Evolutionary conservation across 2,113 vertebrate genomes (phyloP).

Genomic region (Drymodes brunneopygia): DNA sequence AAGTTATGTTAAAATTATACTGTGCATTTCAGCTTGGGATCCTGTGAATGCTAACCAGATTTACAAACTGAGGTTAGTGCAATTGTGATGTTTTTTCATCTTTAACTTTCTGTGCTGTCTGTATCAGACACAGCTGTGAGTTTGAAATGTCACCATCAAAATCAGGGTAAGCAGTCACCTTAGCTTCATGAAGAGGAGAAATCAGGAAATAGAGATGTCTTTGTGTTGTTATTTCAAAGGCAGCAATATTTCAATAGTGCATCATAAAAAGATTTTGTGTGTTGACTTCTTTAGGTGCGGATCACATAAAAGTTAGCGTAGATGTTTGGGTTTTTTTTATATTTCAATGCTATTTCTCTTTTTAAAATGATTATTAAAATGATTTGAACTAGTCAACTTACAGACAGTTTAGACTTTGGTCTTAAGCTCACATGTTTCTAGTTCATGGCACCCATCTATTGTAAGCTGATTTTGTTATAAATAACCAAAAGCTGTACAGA

Average conservation of each 20-base stretch:
- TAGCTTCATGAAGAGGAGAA: neutral
- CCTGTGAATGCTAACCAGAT: neutral
- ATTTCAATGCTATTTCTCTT: neutral
- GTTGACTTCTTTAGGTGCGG: neutral
- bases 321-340: neutral
- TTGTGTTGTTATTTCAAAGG: neutral
- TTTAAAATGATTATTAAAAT: neutral
- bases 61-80: neutral
- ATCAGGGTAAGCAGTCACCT: neutral
- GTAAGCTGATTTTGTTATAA: neutral
- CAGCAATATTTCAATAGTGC: neutral
- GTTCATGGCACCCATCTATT: neutral
- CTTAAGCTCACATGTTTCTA: neutral
- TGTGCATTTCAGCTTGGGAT: neutral
- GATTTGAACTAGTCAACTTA: neutral
- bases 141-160: neutral
- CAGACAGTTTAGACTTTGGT: neutral
- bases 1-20: neutral
- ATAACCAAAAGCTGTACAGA: neutral
- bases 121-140: neutral
- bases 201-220: neutral
- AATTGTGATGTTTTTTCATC: neutral
- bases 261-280: neutral
- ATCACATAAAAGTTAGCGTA: neutral
- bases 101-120: neutral